These are phyloP conservation scores for Drosophila seclusa DNA, from an alignment of 2,888 invertebrate genomes.

Conservation along the genomic window DNA sequence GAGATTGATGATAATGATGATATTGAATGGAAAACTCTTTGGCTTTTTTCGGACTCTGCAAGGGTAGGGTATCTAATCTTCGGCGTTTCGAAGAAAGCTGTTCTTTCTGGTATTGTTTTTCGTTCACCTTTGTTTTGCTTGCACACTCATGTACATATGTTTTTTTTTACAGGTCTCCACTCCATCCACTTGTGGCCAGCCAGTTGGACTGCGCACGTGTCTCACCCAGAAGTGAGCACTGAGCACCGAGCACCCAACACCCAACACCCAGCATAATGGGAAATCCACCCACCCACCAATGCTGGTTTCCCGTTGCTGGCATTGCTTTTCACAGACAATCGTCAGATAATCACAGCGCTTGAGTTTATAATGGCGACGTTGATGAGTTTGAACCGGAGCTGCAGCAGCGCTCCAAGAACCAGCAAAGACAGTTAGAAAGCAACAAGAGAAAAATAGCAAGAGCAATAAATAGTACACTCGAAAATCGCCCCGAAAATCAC, in stretches of 20 bases:
- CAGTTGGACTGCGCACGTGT: slow-evolving; percentile 34
- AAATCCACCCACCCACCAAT: slow-evolving; percentile 14
- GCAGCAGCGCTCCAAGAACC: neutral
- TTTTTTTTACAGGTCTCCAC: slow-evolving; percentile 1
- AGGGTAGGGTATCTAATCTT: neutral
- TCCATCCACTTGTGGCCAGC: slow-evolving; percentile 23
- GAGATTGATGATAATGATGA: neutral
- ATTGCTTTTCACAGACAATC: slow-evolving; percentile 53
- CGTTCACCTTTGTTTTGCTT: slow-evolving; percentile 21
- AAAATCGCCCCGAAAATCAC: neutral
- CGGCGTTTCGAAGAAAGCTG: neutral
- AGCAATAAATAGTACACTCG: neutral
- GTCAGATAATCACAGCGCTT: slow-evolving; percentile 70
- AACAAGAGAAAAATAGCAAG: neutral
- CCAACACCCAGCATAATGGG: slow-evolving; percentile 13
- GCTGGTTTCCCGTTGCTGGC: slow-evolving; percentile 21
- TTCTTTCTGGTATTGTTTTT: slow-evolving; percentile 8
- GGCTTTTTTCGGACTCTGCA: neutral
- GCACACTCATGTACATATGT: neutral
- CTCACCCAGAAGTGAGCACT: neutral
- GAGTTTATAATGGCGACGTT: slow-evolving; percentile 74
- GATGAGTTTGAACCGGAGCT: slow-evolving; percentile 59
- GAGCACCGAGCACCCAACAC: slow-evolving; percentile 8
- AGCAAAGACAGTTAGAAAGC: neutral
- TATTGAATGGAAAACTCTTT: neutral